Base-by-base conservation (phyloP, 2,888 invertebrate species). In the Megamerina dolium region DNA sequence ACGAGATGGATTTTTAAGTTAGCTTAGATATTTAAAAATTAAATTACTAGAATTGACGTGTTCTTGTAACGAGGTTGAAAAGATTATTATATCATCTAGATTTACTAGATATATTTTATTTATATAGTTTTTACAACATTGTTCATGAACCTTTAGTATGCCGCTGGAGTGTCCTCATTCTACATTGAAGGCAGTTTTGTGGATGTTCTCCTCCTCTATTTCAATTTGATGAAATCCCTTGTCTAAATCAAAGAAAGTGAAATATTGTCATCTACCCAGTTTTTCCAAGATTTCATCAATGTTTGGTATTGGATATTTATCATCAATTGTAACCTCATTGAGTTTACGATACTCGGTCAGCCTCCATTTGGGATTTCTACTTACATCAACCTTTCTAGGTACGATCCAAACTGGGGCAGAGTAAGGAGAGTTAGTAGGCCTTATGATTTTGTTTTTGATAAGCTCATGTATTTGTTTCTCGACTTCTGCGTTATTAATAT, bases 101-200 rank as follows among this genome's bases (percentile, higher is more conserved):
- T n/a, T n/a, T n/a, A n/a, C 18, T n/a, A n/a, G n/a, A n/a, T 18
- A 34, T 5, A 18, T 34, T 34, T 13, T 34, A 17, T 34, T 34
- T 8, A 34, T 34, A n/a, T 16, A 34, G 9, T 19, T 18, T 17
- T 30, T 13, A 30, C 6, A 13, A 30, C 12, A 12, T 9, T 8
- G 38, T 45, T 41, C 17, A 37, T 37, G 34, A 46, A 20, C 29
- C 43, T 29, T 38, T 50, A 41, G n/a, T n/a, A n/a, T n/a, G n/a
- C n/a, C n/a, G n/a, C n/a, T n/a, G n/a, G n/a, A 48, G 37, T 43
- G 43, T 16, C 45, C 48, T 14, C 32, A 35, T 29, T 43, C 36
- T 16, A 47, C 49, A 20, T 47, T 46, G 45, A 54, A 51, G 20
- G 47, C 50, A 26, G 48, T 54, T 49, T 46, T 57, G 45, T 41